These are phyloP conservation scores for Tortricodes alternella DNA, from an alignment of 2,888 invertebrate genomes.

Conservation along the genomic window DNA sequence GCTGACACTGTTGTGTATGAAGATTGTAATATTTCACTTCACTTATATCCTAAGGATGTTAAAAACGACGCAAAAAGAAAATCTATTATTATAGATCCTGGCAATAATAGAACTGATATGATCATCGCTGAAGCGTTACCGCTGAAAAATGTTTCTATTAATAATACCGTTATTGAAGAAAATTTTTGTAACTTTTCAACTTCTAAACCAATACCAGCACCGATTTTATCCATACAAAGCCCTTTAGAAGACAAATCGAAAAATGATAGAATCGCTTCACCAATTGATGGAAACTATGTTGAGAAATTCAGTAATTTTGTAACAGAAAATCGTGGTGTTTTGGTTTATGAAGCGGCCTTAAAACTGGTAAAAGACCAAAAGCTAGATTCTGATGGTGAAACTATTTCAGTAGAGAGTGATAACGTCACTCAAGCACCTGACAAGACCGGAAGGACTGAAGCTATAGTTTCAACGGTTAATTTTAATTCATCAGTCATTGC, in stretches of 20 bases:
- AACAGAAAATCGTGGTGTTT: conserved; percentile 34
- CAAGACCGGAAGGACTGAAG: too few species aligned
- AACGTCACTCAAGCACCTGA: too few species aligned
- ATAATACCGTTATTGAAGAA: neutral
- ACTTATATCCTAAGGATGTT: neutral
- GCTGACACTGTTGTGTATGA: neutral
- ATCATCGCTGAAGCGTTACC: neutral
- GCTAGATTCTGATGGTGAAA: neutral
- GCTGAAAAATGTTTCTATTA: neutral
- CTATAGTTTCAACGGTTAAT: neutral
- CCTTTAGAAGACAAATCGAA: conserved; percentile 24
- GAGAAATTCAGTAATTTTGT: conserved; percentile 6
- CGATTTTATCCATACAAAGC: conserved; percentile 31
- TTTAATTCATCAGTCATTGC: neutral
- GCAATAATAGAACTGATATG: neutral
- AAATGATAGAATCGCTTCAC: conserved; percentile 6
- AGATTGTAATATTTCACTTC: neutral
- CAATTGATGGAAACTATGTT: conserved; percentile 22
- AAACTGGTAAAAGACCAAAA: conserved; percentile 4
- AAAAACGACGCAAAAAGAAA: neutral
- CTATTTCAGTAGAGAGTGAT: neutral
- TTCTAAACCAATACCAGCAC: conserved; percentile 30
- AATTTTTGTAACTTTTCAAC: conserved; percentile 15
- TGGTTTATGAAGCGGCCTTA: conserved; percentile 41
- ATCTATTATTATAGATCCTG: neutral